Evolutionary conservation across 2,113 vertebrate genomes (phyloP), one percentile per base, ranked within the genome.

Genomic region (Felis catus): DNA sequence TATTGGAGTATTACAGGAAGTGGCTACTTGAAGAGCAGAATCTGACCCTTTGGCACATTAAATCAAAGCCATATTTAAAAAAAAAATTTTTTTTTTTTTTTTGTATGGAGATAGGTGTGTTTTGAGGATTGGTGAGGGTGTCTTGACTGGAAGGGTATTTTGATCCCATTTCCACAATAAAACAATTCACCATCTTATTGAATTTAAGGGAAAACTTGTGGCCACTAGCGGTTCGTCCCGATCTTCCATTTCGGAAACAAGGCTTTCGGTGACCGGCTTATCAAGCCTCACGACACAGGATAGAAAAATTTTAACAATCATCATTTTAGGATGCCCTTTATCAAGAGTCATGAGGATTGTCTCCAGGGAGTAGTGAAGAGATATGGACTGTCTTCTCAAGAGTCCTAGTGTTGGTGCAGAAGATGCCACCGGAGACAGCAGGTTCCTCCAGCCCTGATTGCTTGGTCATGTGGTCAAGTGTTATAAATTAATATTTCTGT

Each of bases 341-440:
- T 61, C 89, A 93, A 58, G 63, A 96, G 93, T 74, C 82, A 27
- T 3, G 36, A 90, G 91, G 86, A 95, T 25, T 48, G 45, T 94
- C 89, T 96, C 86, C 87, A 87, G 87, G n/a, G 63, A 73, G 71
- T 13, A 41, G 96, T 97, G 95, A 97, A 89, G 95, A 98, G 79
- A 97, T 84, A 96, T 14, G 80, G 87, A 41, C 63, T 51, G 55
- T 55, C 83, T 98, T 66, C 85, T 70, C 86, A 15, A 83, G 84
- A 45, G 78, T 48, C 93, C 61, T 96, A 94, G 19, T 45, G 65
- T 68, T 85, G 91, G 19, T 98, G 88, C 89, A 88, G 93, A 97
- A 91, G 95, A 88, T 48, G 29, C 87, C 85, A 91, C 53, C 18
- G 89, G 21, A 95, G 80, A 93, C 31, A 8, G 74, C 71, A 95